Base-by-base conservation (phyloP, 2,797 vertebrate genomes). In the Tangara arthus region DNA sequence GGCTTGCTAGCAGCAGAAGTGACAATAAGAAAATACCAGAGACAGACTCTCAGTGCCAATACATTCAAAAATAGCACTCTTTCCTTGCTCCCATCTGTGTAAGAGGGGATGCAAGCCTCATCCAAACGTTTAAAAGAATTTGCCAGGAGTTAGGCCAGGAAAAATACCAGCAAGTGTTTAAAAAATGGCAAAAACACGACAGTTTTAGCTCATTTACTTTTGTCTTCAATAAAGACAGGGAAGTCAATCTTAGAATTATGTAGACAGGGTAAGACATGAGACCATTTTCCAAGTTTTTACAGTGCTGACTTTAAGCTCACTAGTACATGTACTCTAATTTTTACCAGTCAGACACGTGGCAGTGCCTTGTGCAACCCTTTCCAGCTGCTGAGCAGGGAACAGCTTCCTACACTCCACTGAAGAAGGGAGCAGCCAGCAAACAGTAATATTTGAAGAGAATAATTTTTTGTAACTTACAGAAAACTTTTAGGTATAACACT, bases 321-420 rank as follows among this genome's bases (percentile, higher is more conserved):
- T 35, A 12, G 14, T 18, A 63, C 1, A 0, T 4, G 17, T 6
- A 59, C 47, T 44, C 60, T 23, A 12, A 49, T 34, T 71, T 47
- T 42, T 41, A 61, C 23, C 30, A 75, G 30, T 15, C 61, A 66
- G 52, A 27, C 37, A 37, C 0, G 0, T 1, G 9, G 46, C 5
- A 44, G 9, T 57, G 15, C 22, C 3, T 22, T 50, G 11, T 27
- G 72, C 68, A 49, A 46, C 30, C 34, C 77, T 6, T 65, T 42
- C 61, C 46, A 60, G 53, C 1, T 35, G 47, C n/a, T 46, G 30
- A 55, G 59, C 57, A 65, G 66, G 39, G 44, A 71, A 61, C 1
- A 50, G 63, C 66, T 59, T 9, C 56, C 59, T 47, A 4, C 9
- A 20, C 30, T 24, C n/a, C 63, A 35, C 47, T 22, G 12, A 37